Conservation (phyloP, 2,888 invertebrate genomes). For the Schizaphis graminum region DNA sequence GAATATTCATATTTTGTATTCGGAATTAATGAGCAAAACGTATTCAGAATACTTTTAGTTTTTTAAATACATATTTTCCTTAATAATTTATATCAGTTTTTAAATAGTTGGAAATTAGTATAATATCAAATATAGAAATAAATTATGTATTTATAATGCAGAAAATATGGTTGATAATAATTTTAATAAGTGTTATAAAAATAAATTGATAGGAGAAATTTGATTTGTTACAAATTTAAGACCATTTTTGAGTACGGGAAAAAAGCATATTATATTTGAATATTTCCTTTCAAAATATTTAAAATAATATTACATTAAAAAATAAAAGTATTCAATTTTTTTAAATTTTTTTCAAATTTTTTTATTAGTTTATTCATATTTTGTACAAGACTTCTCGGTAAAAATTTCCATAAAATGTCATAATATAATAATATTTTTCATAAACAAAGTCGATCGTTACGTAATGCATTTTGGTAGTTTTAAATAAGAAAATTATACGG, state of each 20-base stretch:
- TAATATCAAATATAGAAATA: background rate
- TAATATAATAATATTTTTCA: background rate
- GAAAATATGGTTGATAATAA: background rate
- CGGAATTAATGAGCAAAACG: background rate
- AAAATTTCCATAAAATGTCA: background rate
- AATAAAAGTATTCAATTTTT: background rate
- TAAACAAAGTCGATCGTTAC: background rate
- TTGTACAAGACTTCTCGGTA: background rate
- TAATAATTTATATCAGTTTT: background rate
- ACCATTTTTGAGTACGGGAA: background rate
- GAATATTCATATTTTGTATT: background rate
- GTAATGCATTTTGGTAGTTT: background rate
- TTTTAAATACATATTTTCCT: background rate
- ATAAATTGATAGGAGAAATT: background rate
- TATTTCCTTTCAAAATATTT: background rate
- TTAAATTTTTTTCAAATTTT: too few relatives aligned
- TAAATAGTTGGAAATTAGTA: background rate
- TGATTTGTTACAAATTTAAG: background rate
- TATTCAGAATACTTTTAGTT: background rate
- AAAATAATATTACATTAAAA: background rate
- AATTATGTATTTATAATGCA: too few relatives aligned
- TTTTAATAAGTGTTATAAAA: background rate
- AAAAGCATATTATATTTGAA: background rate
- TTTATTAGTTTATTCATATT: background rate
- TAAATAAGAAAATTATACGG: background rate